Conservation (phyloP, 2,797 vertebrate genomes). For the Melanotaenia boesemani region DNA sequence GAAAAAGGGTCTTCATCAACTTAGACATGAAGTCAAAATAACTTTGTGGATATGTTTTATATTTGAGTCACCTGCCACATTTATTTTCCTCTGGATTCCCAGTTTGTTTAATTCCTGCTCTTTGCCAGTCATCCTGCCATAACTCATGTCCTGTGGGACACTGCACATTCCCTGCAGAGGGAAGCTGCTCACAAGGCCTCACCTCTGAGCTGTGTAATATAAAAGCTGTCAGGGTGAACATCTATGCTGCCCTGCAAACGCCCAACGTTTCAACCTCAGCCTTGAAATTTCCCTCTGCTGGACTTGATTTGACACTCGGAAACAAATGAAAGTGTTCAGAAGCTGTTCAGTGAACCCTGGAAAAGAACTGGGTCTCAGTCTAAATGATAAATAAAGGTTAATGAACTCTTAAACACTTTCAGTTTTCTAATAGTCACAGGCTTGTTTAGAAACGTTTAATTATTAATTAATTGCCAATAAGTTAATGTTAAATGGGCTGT, state of each 20-base stretch:
- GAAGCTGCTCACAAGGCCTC: constrained; percentile 45
- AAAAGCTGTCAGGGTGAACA: constrained; percentile 61
- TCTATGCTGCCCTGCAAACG: constrained; percentile 13
- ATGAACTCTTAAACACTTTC: constrained; percentile 43
- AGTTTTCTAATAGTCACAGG: constrained; percentile 9
- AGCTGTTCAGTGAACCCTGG: constrained; percentile 38
- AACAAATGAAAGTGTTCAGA: constrained; percentile 42
- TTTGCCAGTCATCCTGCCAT: constrained; percentile 78
- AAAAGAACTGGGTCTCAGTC: constrained; percentile 25
- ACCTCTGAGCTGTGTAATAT: constrained; percentile 54
- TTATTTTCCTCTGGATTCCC: constrained; percentile 71
- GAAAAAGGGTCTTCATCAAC: constrained; percentile 67
- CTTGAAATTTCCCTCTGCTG: constrained; percentile 30
- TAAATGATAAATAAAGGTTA: constrained; percentile 47
- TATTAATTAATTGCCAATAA: constrained; percentile 26
- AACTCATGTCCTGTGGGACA: constrained; percentile 67
- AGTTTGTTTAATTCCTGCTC: constrained; percentile 80
- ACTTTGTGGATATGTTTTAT: constrained; percentile 54
- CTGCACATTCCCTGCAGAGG: constrained; percentile 42
- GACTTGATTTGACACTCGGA: constrained; percentile 38
- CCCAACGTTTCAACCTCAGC: constrained; percentile 31
- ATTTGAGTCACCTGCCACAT: constrained; percentile 61
- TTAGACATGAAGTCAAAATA: constrained; percentile 68
- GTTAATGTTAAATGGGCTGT: too few species aligned
- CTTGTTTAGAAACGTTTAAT: constrained; percentile 46